These are phyloP conservation scores for Benthosema pterotum DNA, from an alignment of 2,797 vertebrate genomes.

Conservation along the genomic window DNA sequence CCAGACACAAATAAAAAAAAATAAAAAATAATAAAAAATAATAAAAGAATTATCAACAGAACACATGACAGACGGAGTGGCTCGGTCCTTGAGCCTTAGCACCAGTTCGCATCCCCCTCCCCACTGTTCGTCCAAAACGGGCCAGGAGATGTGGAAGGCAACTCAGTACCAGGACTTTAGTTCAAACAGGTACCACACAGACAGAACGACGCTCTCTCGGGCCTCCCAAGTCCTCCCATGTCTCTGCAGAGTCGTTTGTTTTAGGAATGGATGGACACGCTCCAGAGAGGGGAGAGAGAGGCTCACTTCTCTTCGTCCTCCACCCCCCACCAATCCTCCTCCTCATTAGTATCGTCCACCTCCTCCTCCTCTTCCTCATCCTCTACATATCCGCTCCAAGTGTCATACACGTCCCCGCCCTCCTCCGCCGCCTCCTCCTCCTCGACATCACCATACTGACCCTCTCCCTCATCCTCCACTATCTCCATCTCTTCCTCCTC, in stretches of 20 bases:
- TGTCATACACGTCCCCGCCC: constrained; percentile 42
- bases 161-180: constrained; percentile 66
- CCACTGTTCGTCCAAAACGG: constrained; percentile 52
- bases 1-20: constrained; percentile 77
- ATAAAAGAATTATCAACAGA: constrained; percentile 63
- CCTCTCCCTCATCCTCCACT: constrained; percentile 28
- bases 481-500: constrained; percentile 21
- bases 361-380: constrained; percentile 54
- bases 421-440: constrained; percentile 55
- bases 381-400: constrained; percentile 33
- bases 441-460: constrained; percentile 34
- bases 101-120: constrained; percentile 74
- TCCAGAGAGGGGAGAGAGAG: constrained; percentile 20
- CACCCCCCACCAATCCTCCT: constrained; percentile 64
- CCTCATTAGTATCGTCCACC: constrained; percentile 40
- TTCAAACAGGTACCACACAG: constrained; percentile 68
- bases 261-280: constrained; percentile 21
- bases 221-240: constrained; percentile 9
- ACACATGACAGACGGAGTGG: constrained; percentile 67
- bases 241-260: constrained; percentile 31
- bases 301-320: constrained; percentile 50
- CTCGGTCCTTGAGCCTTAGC: constrained; percentile 69
- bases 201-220: constrained; percentile 41
- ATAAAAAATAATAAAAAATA: constrained; percentile 63
- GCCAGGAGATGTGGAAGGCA: constrained; percentile 72